A percentile compares a stretch with the other conserved stretches of the same genome.
These are phyloP conservation scores for Scolanthus callimorphus DNA, from an alignment of 92 coral and sea anemone genomes.

Conservation along the genomic window DNA sequence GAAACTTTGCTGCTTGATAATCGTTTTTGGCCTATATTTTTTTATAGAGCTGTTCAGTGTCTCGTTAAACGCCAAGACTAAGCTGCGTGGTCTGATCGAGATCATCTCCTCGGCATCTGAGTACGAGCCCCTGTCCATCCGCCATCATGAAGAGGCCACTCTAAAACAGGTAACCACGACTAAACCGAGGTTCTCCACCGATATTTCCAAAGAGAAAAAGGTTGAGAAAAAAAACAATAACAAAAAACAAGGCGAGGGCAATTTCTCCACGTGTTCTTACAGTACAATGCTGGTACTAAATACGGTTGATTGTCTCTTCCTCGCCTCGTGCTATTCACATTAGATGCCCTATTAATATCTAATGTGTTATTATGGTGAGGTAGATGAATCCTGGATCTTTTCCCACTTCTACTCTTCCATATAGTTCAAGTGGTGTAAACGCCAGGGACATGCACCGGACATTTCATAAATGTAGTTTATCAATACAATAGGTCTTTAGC, in stretches of 20 bases:
- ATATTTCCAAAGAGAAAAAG: no score
- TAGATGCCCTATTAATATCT: neutral
- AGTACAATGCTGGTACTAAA: no score
- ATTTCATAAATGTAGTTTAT: no score
- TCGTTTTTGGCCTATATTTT: no score
- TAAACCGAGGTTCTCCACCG: no score
- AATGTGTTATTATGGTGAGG: neutral
- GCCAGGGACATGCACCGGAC: constrained; percentile 7
- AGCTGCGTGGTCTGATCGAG: constrained; percentile 93
- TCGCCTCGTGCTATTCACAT: neutral
- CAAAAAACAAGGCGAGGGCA: no score
- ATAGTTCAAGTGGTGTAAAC: neutral
- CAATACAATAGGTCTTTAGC: no score
- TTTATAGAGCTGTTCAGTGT: constrained; percentile 89
- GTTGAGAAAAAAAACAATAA: no score
- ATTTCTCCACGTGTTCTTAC: no score
- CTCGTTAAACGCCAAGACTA: constrained; percentile 92
- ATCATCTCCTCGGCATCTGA: constrained; percentile 97
- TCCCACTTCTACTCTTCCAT: neutral
- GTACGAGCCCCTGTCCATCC: constrained; percentile 92
- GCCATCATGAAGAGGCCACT: constrained; percentile 97
- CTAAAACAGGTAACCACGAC: constrained; percentile 90
- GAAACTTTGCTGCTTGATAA: no score
- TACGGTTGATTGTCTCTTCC: no score
- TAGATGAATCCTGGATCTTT: neutral